phyloP scores from a whole-genome alignment of 2,797 vertebrate species.

The Lutjanus campechanus region DNA sequence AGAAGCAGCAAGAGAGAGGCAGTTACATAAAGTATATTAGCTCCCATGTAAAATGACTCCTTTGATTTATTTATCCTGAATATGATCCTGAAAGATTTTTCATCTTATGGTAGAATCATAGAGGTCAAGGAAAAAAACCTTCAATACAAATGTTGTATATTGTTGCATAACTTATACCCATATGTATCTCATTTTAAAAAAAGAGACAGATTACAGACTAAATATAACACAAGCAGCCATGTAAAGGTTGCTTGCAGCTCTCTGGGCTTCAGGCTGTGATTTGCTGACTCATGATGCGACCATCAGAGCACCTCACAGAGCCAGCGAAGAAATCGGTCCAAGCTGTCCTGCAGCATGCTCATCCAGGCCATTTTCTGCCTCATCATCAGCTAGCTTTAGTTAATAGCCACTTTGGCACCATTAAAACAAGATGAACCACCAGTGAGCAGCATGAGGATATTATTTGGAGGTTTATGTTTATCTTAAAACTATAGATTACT shows the following conservation, averaged over 20 bases:
- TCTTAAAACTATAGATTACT: neutral
- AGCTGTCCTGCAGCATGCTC: conserved; percentile 16
- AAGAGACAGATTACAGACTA: neutral
- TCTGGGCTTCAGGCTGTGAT: neutral
- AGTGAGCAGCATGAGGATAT: neutral
- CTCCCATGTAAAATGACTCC: neutral
- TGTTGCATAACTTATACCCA: neutral
- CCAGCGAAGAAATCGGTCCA: conserved; percentile 8
- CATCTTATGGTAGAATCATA: neutral
- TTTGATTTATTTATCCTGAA: neutral
- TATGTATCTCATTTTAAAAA: neutral
- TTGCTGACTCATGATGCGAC: conserved; percentile 49
- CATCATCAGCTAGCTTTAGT: neutral
- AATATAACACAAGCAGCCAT: conserved; percentile 3
- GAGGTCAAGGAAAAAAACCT: neutral
- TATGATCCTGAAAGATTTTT: neutral
- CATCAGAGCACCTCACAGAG: conserved; percentile 10
- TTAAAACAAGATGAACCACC: neutral
- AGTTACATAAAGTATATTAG: neutral
- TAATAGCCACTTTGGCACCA: neutral
- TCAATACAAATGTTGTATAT: neutral
- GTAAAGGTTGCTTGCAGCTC: neutral
- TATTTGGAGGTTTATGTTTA: neutral
- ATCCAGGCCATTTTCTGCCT: neutral
- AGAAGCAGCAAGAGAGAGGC: neutral